phyloP scores from a whole-genome alignment of 1,140 invertebrate genomes.

The Zaprionus ornatus region DNA sequence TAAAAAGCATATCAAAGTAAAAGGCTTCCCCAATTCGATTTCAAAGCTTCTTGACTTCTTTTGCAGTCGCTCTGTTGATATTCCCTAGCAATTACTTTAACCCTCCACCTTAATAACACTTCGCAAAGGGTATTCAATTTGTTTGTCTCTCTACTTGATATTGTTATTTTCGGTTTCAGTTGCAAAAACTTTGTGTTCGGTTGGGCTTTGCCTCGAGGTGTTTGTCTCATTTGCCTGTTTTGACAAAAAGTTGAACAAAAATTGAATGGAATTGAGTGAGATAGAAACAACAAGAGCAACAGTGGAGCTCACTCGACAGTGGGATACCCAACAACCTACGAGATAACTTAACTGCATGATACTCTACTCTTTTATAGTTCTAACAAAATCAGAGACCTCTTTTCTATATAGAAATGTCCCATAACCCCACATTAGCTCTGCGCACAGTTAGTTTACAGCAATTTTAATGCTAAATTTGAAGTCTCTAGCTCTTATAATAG shows the following conservation, averaged over 20 bases:
- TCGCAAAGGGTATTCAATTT: background rate
- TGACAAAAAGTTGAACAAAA: conserved; percentile 41
- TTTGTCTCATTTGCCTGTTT: conserved; percentile 27
- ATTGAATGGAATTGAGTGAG: background rate
- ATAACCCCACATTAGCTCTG: too few species aligned
- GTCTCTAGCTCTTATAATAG: too few species aligned
- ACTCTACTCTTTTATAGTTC: too few species aligned
- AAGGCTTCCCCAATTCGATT: background rate
- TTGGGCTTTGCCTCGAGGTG: conserved; percentile 15
- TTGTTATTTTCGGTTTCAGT: conserved; percentile 50
- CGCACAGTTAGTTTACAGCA: too few species aligned
- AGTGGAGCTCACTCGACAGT: too few species aligned
- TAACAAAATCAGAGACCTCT: too few species aligned
- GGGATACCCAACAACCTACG: too few species aligned
- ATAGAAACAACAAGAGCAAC: too few species aligned
- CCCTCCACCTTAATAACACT: background rate
- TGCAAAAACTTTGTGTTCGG: conserved; percentile 25
- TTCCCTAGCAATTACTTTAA: background rate
- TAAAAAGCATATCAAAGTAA: background rate
- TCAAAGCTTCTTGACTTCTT: background rate
- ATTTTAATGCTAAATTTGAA: too few species aligned
- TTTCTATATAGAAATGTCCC: too few species aligned
- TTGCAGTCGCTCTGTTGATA: background rate
- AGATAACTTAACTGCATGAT: too few species aligned
- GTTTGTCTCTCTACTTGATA: conserved; percentile 45